phyloP scores from a whole-genome alignment of 2,113 vertebrate genomes.

The Melanerpes formicivorus region DNA sequence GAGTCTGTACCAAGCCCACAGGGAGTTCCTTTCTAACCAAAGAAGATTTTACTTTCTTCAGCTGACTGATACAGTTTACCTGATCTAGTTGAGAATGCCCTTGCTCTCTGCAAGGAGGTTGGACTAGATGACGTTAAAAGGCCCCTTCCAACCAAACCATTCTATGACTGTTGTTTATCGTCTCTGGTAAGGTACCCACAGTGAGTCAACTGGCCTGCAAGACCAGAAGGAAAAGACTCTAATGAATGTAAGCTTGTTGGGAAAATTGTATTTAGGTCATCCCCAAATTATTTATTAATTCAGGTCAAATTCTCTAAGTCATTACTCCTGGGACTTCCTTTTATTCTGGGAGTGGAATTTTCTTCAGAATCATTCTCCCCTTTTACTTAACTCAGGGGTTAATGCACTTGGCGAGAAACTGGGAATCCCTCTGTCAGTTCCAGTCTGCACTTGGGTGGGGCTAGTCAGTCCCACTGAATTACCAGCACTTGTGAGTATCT shows the following conservation, averaged over 20 bases:
- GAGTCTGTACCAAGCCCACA: background rate
- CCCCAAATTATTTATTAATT: constrained; percentile 9
- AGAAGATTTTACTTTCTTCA: background rate
- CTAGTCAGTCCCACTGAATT: background rate
- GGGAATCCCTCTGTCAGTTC: background rate
- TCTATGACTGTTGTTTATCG: background rate
- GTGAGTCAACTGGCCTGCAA: background rate
- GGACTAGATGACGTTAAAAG: too few relatives aligned
- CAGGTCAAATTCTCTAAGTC: background rate
- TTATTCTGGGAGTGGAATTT: background rate
- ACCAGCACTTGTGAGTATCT: background rate
- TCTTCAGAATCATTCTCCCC: background rate
- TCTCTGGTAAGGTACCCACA: background rate
- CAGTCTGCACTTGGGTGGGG: background rate
- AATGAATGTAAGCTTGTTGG: background rate
- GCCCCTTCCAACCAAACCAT: too few relatives aligned
- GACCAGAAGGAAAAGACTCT: background rate
- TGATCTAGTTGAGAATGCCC: too few relatives aligned
- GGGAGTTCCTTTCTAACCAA: background rate
- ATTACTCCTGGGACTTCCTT: background rate
- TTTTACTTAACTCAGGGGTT: background rate
- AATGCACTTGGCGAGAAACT: background rate
- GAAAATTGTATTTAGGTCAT: constrained; percentile 19
- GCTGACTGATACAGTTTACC: too few relatives aligned
- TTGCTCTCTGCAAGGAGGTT: too few relatives aligned